These are phyloP conservation scores for Allobates femoralis DNA, from an alignment of 2,797 vertebrate species.

Conservation along the genomic window DNA sequence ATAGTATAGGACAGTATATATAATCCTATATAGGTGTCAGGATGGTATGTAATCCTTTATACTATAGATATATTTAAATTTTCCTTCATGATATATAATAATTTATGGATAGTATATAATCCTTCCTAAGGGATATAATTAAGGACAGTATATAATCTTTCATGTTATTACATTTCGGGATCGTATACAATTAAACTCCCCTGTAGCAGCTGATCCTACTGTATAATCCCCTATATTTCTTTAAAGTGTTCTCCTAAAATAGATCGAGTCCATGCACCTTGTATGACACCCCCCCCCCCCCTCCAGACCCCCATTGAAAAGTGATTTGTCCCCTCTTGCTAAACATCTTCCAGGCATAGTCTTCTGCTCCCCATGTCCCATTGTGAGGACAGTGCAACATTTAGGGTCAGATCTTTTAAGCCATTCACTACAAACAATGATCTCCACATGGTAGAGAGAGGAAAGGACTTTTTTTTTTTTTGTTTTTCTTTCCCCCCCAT, in stretches of 20 bases:
- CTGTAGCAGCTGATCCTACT: no score
- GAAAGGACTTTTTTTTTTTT: background rate
- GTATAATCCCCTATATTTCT: no score
- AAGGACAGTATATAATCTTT: no score
- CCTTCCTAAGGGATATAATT: no score
- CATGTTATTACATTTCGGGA: no score
- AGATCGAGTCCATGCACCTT: slow-evolving; percentile 13
- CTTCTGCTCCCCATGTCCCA: slow-evolving; percentile 42
- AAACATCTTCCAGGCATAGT: slow-evolving; percentile 46
- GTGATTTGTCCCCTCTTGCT: slow-evolving; percentile 57
- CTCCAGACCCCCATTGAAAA: slow-evolving; percentile 37
- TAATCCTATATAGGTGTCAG: no score
- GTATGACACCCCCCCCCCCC: slow-evolving; percentile 25
- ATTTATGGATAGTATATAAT: no score
- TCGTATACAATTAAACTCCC: no score
- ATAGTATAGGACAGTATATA: no score
- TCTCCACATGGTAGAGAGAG: slow-evolving; percentile 49
- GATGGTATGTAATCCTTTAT: no score
- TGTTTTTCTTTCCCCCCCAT: background rate
- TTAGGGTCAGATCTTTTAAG: slow-evolving; percentile 53
- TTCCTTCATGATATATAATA: no score
- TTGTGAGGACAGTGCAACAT: slow-evolving; percentile 53
- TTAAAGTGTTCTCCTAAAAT: background rate
- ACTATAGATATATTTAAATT: no score
- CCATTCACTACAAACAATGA: slow-evolving; percentile 60